Evolutionary conservation across 2,888 invertebrate species (phyloP).

Genomic region (Anticlea derivata): DNA sequence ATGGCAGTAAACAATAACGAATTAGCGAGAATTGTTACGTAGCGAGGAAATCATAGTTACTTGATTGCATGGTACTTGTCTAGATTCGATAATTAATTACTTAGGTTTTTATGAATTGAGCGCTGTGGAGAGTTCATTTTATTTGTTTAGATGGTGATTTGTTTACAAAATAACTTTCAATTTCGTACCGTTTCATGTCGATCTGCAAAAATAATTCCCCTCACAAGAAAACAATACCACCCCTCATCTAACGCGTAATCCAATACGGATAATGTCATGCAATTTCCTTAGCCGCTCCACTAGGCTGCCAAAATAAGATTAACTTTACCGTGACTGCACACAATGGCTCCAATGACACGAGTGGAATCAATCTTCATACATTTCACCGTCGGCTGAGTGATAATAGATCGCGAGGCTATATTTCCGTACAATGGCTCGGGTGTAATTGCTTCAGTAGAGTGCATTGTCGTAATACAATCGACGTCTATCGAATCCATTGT

Average conservation of each 20-base stretch:
- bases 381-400: slow-evolving; percentile 54
- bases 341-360: slow-evolving; percentile 50
- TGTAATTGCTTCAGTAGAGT: slow-evolving; percentile 61
- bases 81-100: background rate
- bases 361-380: slow-evolving; percentile 59
- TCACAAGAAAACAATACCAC: slow-evolving; percentile 34
- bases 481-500: slow-evolving; percentile 49
- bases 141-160: no score
- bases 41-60: slow-evolving; percentile 2
- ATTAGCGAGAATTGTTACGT: slow-evolving; percentile 14
- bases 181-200: slow-evolving; percentile 11
- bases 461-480: slow-evolving; percentile 64
- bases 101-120: background rate
- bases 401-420: slow-evolving; percentile 49
- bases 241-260: slow-evolving; percentile 34
- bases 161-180: slow-evolving; percentile 7
- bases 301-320: slow-evolving; percentile 38
- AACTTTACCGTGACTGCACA: slow-evolving; percentile 38
- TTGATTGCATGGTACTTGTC: background rate
- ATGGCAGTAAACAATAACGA: slow-evolving; percentile 9
- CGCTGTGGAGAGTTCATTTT: no score
- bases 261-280: slow-evolving; percentile 38
- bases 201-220: slow-evolving; percentile 17
- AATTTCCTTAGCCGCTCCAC: slow-evolving; percentile 33
- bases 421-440: slow-evolving; percentile 54